Conservation (phyloP, 2,797 vertebrate genomes). For the Mormyrops attenuatus region DNA sequence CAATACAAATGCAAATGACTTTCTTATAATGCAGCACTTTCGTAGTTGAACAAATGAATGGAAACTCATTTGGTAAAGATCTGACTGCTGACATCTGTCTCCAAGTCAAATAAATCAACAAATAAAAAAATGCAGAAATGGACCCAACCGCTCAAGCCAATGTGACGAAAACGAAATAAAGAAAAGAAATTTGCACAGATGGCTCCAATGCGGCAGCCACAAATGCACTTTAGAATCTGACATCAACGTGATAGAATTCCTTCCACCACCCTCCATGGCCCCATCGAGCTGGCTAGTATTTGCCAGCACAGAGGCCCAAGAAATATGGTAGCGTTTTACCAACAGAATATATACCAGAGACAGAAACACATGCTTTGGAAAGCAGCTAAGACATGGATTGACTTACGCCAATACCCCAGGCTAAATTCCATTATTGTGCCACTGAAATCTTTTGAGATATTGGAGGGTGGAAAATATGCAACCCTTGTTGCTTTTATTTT, state of each 20-base stretch:
- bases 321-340: not conserved
- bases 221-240: not conserved
- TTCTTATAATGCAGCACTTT: not conserved
- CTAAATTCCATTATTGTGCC: not conserved
- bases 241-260: not conserved
- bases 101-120: conserved; percentile 5
- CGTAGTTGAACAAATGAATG: not conserved
- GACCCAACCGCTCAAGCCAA: not conserved
- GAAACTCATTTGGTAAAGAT: not conserved
- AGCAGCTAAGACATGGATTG: not conserved
- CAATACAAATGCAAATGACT: not conserved
- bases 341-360: not conserved
- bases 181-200: not conserved
- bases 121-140: not conserved
- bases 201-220: not conserved
- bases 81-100: not conserved
- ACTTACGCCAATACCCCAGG: not conserved
- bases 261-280: not conserved
- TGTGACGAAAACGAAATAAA: not conserved
- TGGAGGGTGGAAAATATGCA: not conserved
- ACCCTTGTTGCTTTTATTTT: not conserved
- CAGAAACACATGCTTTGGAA: not conserved
- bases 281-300: not conserved
- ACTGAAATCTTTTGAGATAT: not conserved
- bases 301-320: not conserved